Percentiles rank a stretch among this genome's conserved stretches.
Conservation (phyloP, 2,888 invertebrate genomes). For the Cyaniris semiargus region DNA sequence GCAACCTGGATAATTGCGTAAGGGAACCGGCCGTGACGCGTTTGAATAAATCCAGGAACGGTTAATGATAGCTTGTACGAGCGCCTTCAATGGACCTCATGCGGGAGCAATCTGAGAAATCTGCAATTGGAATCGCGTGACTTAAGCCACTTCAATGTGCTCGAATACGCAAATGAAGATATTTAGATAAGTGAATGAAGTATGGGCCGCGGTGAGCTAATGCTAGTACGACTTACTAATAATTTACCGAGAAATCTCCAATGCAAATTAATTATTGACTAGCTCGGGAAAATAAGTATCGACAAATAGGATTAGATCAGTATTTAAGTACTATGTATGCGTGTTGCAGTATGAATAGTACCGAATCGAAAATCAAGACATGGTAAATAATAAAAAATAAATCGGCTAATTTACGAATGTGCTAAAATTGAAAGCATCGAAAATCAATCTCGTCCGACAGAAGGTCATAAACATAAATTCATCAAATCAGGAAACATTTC, state of each 20-base stretch:
- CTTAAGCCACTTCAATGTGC: constrained; percentile 48
- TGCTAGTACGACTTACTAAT: constrained; percentile 35
- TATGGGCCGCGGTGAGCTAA: constrained; percentile 32
- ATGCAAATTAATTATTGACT: constrained; percentile 9
- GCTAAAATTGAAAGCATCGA: background rate
- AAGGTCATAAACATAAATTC: constrained; percentile 23
- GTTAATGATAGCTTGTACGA: constrained; percentile 70
- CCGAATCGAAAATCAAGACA: too few species aligned
- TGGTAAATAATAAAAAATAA: too few species aligned
- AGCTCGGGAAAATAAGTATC: background rate
- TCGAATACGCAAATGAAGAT: constrained; percentile 50
- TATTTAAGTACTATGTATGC: constrained; percentile 10
- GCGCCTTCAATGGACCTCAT: constrained; percentile 61
- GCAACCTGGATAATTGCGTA: constrained; percentile 71
- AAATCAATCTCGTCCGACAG: background rate
- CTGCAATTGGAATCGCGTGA: constrained; percentile 66
- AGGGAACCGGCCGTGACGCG: constrained; percentile 71
- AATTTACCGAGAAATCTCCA: constrained; percentile 35
- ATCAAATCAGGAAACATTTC: constrained; percentile 6
- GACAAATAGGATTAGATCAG: background rate
- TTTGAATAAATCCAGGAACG: constrained; percentile 69
- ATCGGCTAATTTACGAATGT: background rate
- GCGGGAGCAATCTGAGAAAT: constrained; percentile 60
- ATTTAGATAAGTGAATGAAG: constrained; percentile 41
- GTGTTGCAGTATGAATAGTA: background rate